phyloP scores from a whole-genome alignment of 2,797 vertebrate species.

The Peromyscus nudipes region DNA sequence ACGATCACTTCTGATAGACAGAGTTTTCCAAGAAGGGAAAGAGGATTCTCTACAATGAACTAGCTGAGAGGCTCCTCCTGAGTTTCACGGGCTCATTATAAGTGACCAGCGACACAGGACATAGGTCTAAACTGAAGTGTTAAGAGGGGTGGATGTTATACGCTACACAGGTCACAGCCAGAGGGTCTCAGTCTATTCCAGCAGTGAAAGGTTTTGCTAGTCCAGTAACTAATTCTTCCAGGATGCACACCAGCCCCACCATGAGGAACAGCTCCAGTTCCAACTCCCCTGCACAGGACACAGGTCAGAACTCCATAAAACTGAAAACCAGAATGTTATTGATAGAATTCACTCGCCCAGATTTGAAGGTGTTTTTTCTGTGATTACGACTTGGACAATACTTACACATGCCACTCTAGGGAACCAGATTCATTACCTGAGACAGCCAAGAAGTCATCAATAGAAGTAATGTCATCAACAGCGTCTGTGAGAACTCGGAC shows the following conservation, averaged over 20 bases:
- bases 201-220: not conserved
- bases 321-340: constrained; percentile 44
- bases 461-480: constrained; percentile 93
- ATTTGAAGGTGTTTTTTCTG: not conserved
- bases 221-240: not conserved
- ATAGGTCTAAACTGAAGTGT: not conserved
- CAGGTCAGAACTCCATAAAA: not conserved
- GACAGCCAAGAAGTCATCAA: constrained; percentile 92
- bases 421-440: constrained; percentile 88
- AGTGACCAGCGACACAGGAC: not conserved
- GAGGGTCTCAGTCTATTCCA: not conserved
- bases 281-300: not conserved
- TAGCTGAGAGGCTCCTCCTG: not conserved
- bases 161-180: not conserved
- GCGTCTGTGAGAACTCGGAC: constrained; percentile 92
- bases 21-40: constrained; percentile 30
- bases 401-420: not conserved
- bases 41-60: constrained; percentile 41
- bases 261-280: not conserved
- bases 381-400: constrained; percentile 47
- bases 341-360: constrained; percentile 34
- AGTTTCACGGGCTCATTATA: not conserved
- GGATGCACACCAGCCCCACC: not conserved
- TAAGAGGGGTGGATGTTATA: not conserved
- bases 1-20: not conserved